Evolutionary conservation across 2,888 invertebrate genomes (phyloP).

Genomic region (Pediacus dermestoides): DNA sequence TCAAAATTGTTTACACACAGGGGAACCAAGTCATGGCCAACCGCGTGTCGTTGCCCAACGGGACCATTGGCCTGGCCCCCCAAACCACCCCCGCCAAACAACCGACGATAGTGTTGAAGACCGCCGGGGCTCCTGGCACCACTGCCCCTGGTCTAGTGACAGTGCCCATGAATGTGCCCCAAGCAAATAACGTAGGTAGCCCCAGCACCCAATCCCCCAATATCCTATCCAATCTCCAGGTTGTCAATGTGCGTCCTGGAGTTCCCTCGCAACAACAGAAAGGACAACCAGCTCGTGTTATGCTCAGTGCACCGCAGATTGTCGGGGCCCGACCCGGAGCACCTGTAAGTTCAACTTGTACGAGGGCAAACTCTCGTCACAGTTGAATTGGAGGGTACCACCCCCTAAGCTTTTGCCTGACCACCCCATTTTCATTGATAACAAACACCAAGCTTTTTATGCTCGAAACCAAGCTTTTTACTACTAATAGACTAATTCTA

Average conservation of each 20-base stretch:
- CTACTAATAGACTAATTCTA: too few species aligned
- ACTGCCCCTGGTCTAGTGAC: conserved; percentile 57
- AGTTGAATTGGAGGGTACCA: conserved; percentile 34
- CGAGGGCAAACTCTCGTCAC: conserved; percentile 7
- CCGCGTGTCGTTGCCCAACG: conserved; percentile 66
- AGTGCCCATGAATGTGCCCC: conserved; percentile 59
- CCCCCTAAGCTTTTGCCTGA: too few species aligned
- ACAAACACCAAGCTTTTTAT: too few species aligned
- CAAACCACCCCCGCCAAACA: conserved; percentile 48
- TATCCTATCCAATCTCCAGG: conserved; percentile 68
- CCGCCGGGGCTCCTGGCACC: conserved; percentile 45
- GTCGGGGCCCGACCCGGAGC: conserved; percentile 77
- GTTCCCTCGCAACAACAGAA: conserved; percentile 70
- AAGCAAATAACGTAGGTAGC: conserved; percentile 50
- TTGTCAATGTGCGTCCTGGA: conserved; percentile 78
- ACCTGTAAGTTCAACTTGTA: conserved; percentile 60
- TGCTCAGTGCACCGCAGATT: conserved; percentile 78
- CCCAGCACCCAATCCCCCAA: conserved; percentile 46
- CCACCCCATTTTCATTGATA: too few species aligned
- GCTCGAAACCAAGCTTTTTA: too few species aligned
- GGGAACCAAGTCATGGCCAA: conserved; percentile 53
- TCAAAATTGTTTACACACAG: conserved; percentile 47
- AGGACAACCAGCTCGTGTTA: conserved; percentile 76
- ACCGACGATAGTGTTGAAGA: conserved; percentile 49
- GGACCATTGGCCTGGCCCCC: conserved; percentile 60